phyloP scores from a whole-genome alignment of 2,797 vertebrate genomes.

The Gephyroberyx darwinii region DNA sequence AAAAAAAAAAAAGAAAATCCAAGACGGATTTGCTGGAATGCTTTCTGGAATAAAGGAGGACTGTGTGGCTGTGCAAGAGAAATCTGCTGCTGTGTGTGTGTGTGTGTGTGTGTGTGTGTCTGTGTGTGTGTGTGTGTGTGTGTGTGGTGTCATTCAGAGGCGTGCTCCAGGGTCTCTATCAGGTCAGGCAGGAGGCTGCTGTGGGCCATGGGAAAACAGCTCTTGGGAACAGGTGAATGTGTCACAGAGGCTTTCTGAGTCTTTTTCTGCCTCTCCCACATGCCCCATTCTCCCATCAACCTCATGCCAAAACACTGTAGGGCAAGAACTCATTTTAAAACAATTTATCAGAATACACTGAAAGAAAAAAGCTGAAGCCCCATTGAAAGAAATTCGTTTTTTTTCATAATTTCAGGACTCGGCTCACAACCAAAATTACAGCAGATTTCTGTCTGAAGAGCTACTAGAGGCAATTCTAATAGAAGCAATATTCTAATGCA shows the following conservation, averaged over 20 bases:
- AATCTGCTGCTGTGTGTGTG: slow-evolving; percentile 35
- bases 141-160: slow-evolving; percentile 54
- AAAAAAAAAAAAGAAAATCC: not conserved
- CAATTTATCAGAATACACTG: slow-evolving; percentile 28
- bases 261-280: slow-evolving; percentile 53
- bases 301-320: slow-evolving; percentile 76
- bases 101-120: slow-evolving; percentile 34
- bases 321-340: slow-evolving; percentile 55
- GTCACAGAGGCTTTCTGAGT: slow-evolving; percentile 72
- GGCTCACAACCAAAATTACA: not conserved
- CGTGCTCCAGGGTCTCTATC: slow-evolving; percentile 55
- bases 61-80: slow-evolving; percentile 5
- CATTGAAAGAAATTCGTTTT: not conserved
- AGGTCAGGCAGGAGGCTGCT: slow-evolving; percentile 71
- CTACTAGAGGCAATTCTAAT: not conserved
- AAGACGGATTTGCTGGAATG: not conserved
- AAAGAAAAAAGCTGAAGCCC: slow-evolving; percentile 7
- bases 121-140: slow-evolving; percentile 24
- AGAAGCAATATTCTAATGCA: not conserved
- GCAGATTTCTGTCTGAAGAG: not conserved
- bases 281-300: slow-evolving; percentile 72
- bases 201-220: slow-evolving; percentile 82
- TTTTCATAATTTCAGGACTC: not conserved
- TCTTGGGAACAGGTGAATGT: slow-evolving; percentile 83
- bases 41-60: slow-evolving; percentile 13